Base-by-base conservation (phyloP, 2,888 invertebrate genomes). In the Drosophila pullipes region DNA sequence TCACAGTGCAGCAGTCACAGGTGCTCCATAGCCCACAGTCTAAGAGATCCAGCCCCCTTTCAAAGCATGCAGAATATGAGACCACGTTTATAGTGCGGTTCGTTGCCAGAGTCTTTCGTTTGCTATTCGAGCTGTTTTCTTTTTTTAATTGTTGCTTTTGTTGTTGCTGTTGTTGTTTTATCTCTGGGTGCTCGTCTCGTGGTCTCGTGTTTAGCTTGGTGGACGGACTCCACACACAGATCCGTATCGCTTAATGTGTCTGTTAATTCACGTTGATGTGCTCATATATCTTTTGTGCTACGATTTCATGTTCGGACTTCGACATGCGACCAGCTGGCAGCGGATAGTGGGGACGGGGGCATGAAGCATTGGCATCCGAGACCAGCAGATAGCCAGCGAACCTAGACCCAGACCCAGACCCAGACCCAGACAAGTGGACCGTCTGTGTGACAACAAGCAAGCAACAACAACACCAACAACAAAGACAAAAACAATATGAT, bases 201-300 rank as follows among this genome's bases (percentile, higher is more conserved):
- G 69, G 87, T 85, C 82, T 88, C 74, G 77, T 80, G 79, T 81
- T 81, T 83, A 73, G 65, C 70, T 53, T 30, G 50, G 58, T 74
- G 53, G 74, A 73, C 66, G 71, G 66, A 81, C 66, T 76, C 57
- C 49, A 54, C 69, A 78, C 50, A 67, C 69, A 83, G 91, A 89
- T 89, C 78, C 76, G 74, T 90, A 91, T 91, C 91, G 82, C 78
- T 87, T 87, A 82, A 89, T 84, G 89, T 87, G 87, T 81, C 87
- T 89, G 89, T 87, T 90, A 89, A 89, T 90, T 90, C 89, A 89
- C 87, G 71, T 89, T 87, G 85, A 86, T 86, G 85, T 86, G 89
- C 86, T 85, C 90, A 90, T 90, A 90, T 86, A 90, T 86, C 85
- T 90, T 81, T 81, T 55, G 68, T 85, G 81, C 83, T 82, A 68